phyloP scores from a whole-genome alignment of 1,140 invertebrate genomes.

The Pogonomyrmex barbatus region DNA sequence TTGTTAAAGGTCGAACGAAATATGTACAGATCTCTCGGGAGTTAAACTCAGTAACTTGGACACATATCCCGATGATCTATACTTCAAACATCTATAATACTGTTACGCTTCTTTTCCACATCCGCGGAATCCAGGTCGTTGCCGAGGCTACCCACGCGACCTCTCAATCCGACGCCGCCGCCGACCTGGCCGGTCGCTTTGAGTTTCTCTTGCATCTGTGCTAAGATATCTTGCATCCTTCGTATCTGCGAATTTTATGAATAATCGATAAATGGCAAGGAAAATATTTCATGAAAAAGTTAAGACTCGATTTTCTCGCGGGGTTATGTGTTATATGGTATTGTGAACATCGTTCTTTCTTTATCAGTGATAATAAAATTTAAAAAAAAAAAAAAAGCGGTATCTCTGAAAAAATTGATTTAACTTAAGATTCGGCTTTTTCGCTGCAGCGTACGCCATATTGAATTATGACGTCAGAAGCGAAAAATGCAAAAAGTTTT shows the following conservation, averaged over 20 bases:
- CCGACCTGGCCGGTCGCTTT: slow-evolving; percentile 91
- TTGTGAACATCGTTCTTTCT: no score
- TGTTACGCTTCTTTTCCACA: slow-evolving; percentile 90
- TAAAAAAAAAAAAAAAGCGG: no score
- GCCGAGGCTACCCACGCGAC: slow-evolving; percentile 83
- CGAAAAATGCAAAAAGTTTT: no score
- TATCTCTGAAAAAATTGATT: no score
- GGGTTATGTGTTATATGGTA: no score
- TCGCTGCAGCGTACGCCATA: no score
- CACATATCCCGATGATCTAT: neutral
- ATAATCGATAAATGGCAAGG: neutral
- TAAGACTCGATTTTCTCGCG: no score
- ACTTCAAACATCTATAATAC: slow-evolving; percentile 92
- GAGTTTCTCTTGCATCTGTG: slow-evolving; percentile 98
- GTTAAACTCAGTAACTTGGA: neutral
- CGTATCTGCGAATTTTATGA: slow-evolving; percentile 89
- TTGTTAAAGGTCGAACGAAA: neutral
- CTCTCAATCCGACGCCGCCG: slow-evolving; percentile 78
- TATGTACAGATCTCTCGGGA: slow-evolving; percentile 52
- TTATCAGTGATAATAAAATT: no score
- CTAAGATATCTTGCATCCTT: slow-evolving; percentile 98
- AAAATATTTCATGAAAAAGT: neutral
- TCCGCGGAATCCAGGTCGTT: slow-evolving; percentile 83
- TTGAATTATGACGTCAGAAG: no score
- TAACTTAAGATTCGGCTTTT: no score